Percentiles rank a stretch among this genome's conserved stretches.
Conservation (phyloP, 1,140 invertebrate species). For the Drosophila pandora region DNA sequence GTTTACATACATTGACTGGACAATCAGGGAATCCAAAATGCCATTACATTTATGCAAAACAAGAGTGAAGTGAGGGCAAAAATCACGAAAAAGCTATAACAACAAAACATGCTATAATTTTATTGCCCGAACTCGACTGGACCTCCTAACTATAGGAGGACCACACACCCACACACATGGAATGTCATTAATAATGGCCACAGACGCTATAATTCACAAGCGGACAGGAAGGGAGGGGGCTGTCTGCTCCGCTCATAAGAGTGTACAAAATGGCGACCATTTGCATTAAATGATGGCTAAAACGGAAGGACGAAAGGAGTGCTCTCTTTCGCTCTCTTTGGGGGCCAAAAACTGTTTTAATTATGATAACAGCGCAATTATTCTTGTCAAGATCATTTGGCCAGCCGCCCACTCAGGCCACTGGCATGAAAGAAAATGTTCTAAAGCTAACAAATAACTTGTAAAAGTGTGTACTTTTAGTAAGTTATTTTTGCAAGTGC, state of each 20-base stretch:
- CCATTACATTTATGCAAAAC: conserved; percentile 76
- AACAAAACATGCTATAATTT: conserved; percentile 79
- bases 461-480: background rate
- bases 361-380: conserved; percentile 82
- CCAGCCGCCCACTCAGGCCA: conserved; percentile 31
- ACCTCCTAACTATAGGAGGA: conserved; percentile 35
- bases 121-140: conserved; percentile 48
- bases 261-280: conserved; percentile 79
- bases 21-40: conserved; percentile 59
- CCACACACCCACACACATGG: conserved; percentile 27
- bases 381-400: conserved; percentile 81
- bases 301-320: conserved; percentile 59
- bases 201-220: conserved; percentile 74
- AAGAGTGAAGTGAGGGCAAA: conserved; percentile 27
- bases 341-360: conserved; percentile 77
- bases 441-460: too few species aligned
- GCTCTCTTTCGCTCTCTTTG: background rate
- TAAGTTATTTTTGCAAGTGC: conserved; percentile 9
- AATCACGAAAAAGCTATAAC: conserved; percentile 78
- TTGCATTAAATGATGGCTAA: conserved; percentile 82
- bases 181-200: conserved; percentile 76
- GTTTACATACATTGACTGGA: conserved; percentile 72
- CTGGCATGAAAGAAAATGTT: conserved; percentile 7
- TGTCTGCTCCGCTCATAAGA: conserved; percentile 49
- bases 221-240: background rate